A percentile compares a stretch with the other conserved stretches of the same genome.
Evolutionary conservation across 2,888 invertebrate genomes (phyloP).

Genomic region (Calliopum simillimum): DNA sequence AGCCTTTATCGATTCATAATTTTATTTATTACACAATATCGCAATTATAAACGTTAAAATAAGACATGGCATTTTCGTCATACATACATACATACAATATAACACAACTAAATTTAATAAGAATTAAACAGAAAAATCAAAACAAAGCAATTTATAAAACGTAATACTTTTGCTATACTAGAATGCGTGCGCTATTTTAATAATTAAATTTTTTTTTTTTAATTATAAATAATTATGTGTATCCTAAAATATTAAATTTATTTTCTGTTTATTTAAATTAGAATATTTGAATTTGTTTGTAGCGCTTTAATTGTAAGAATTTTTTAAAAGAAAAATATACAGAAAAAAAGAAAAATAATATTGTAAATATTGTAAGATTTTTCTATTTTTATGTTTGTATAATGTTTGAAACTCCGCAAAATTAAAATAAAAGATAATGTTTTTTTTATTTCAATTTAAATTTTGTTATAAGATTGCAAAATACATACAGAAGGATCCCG

Average conservation of each 20-base stretch:
- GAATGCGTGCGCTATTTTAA: slow-evolving; percentile 31
- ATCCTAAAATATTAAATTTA: slow-evolving; percentile 25
- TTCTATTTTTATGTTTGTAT: slow-evolving; percentile 63
- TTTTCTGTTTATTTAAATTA: slow-evolving; percentile 17
- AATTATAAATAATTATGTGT: slow-evolving; percentile 29
- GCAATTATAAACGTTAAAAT: slow-evolving; percentile 5
- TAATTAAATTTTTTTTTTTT: slow-evolving; percentile 9
- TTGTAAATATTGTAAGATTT: slow-evolving; percentile 62
- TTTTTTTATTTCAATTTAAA: slow-evolving; percentile 5
- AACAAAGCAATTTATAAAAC: slow-evolving; percentile 25
- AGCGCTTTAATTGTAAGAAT: slow-evolving; percentile 36
- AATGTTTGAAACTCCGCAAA: slow-evolving; percentile 56
- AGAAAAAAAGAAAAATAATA: slow-evolving; percentile 39
- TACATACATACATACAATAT: not conserved
- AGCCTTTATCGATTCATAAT: slow-evolving; percentile 11
- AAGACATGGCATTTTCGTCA: slow-evolving; percentile 6
- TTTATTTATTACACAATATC: slow-evolving; percentile 16
- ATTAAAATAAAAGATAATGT: slow-evolving; percentile 35
- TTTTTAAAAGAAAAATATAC: slow-evolving; percentile 34
- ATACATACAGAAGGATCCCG: too few species aligned
- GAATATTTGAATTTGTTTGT: slow-evolving; percentile 36
- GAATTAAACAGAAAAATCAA: slow-evolving; percentile 25
- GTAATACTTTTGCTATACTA: slow-evolving; percentile 17
- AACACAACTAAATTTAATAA: slow-evolving; percentile 20
- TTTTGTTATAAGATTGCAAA: too few species aligned